Evolutionary conservation across 2,797 vertebrate species (phyloP), one percentile per base, ranked within the genome.

Genomic region (Brachymystax lenok): DNA sequence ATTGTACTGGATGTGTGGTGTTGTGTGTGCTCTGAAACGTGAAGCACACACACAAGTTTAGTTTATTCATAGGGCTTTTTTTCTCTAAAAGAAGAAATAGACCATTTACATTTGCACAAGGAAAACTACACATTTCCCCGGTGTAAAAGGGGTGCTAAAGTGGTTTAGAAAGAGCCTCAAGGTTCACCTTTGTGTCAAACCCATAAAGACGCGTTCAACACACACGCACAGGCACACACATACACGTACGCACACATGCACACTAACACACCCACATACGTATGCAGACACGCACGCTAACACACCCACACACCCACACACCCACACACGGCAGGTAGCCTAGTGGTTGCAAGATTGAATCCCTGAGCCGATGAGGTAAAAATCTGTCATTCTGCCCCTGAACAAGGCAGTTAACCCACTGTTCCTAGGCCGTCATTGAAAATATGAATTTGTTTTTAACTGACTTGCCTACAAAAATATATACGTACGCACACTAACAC

Each of bases 61-160:
- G 54, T 80, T 84, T 86, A 87, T 87, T 84, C 70, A 78, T 75
- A 69, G 75, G 27, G 13, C 73, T 79, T 61, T 27, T 33, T 74
- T 79, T 80, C 71, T 80, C 73, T 12, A 3, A 14, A 46, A 70
- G 64, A 71, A 80, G n/a, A 66, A 74, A 83, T 77, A 17, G 24
- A 75, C 51, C 4, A 74, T 79, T 84, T 83, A 40, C 72, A 78
- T 81, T 59, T 30, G 28, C 28, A 79, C 4, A 10, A 5, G 69
- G 74, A 71, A 66, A 76, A 72, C 61, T 17, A 80, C 71, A 80
- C 70, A 61, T 85, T 78, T 82, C 84, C 82, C 78, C 17, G 10
- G 33, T 71, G 80, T 21, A 70, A 24, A 51, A 13, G n/a, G 12
- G 82, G 50, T 21, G 67, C 35, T 14, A 8, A 56, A 86, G 81